Conservation (phyloP, 2,113 vertebrate genomes). For the Lathamus discolor region DNA sequence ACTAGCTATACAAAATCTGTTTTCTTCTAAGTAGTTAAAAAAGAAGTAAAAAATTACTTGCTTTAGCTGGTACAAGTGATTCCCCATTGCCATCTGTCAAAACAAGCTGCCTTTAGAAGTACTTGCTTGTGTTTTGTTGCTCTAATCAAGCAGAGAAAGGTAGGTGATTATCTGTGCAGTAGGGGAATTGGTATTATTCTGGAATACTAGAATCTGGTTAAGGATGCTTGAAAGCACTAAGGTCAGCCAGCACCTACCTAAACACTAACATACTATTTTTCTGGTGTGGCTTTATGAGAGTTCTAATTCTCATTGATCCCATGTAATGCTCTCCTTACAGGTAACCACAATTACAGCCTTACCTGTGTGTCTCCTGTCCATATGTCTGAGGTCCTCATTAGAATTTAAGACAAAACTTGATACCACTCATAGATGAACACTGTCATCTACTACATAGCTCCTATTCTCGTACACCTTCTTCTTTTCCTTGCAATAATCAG, state of each 20-base stretch:
- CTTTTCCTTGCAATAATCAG: not conserved
- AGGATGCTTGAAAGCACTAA: not conserved
- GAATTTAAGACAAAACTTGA: not conserved
- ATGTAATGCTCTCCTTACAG: not conserved
- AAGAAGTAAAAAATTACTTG: not conserved
- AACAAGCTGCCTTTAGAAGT: not conserved
- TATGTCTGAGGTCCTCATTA: not conserved
- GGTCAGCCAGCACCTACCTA: not conserved
- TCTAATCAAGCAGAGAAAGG: not conserved
- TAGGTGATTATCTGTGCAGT: fast-evolving
- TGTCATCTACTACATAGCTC: not conserved
- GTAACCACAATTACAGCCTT: not conserved
- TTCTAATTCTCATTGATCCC: not conserved
- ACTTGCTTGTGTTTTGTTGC: not conserved
- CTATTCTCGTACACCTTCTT: not conserved
- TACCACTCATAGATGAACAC: too few relatives aligned
- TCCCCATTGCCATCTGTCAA: not conserved
- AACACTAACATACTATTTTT: not conserved
- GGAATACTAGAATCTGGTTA: not conserved
- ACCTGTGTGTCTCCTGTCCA: not conserved
- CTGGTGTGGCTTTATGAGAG: not conserved
- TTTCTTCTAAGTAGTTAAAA: not conserved
- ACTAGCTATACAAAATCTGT: fast-evolving
- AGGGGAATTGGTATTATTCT: not conserved
- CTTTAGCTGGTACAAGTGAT: not conserved